These are phyloP conservation scores for Columba guinea DNA, from an alignment of 2,797 vertebrate genomes.

Conservation along the genomic window DNA sequence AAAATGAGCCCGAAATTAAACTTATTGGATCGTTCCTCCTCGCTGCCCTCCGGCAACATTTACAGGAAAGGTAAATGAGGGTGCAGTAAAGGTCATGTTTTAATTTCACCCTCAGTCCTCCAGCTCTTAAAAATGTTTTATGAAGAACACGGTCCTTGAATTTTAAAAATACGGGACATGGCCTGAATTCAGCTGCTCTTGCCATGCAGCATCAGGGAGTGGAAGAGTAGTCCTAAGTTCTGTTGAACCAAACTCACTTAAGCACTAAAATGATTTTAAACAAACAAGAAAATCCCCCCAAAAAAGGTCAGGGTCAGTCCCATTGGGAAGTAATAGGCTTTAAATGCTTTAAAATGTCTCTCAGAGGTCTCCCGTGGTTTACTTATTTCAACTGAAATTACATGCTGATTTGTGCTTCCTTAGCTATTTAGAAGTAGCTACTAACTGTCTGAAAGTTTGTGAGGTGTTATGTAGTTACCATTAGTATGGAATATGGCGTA, in stretches of 20 bases:
- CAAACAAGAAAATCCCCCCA: neutral
- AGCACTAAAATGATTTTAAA: neutral
- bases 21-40: neutral
- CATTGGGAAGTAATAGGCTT: neutral
- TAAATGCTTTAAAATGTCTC: neutral
- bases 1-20: neutral
- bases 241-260: neutral
- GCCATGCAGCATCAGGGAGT: neutral
- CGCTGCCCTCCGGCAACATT: neutral
- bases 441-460: neutral
- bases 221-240: neutral
- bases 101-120: neutral
- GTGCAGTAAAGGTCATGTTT: neutral
- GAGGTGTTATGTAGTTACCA: accelerated
- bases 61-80: neutral
- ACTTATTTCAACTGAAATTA: neutral
- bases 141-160: neutral
- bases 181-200: neutral
- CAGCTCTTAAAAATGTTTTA: neutral
- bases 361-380: neutral
- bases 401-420: neutral
- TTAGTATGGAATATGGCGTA: accelerated
- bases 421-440: neutral
- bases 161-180: neutral
- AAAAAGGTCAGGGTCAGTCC: neutral